Base-by-base conservation (phyloP, 2,888 invertebrate genomes). In the Leptopilina drosophilae region DNA sequence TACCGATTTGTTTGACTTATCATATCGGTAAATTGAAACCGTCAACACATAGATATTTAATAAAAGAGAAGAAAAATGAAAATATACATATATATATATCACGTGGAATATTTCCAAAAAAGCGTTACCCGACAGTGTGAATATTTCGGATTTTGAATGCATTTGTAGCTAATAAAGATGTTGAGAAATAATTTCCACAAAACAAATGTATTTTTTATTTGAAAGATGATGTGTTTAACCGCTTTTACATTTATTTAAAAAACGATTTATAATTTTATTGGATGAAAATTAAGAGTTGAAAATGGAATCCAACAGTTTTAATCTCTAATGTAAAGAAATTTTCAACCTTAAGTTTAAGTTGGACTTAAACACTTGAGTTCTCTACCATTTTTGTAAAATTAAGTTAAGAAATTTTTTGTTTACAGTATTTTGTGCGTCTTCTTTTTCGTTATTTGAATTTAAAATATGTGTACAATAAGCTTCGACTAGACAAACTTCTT, bases 401-500 rank as follows among this genome's bases (percentile, higher is more conserved):
- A 33, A 53, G 33, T 73, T 73, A 9, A 14, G 33, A 33, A 56
- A 56, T 33, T 14, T 14, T 26, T 4, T 73, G 8, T 14, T 56
- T 12, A 73, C 56, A 11, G 46, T 9, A 46, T 69, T 5, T 12
- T 6, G 12, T 6, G 7, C 1, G 14, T 53, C 26, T 53, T n/a
- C 49, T 49, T 56, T 12, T 73, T 73, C n/a, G 5, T 42, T 12
- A 49, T 46, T 4, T 59, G 82, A 76, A 11, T 81, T 85, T 2
- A 86, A 79, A 46, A 88, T 73, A n/a, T 87, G 84, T 1, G 87
- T 81, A 65, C 85, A 86, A 82, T 88, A 89, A n/a, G 83, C 83
- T 84, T 92, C 92, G 8, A 92, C 79, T 5, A 87, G 78, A 40
- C 89, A 89, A 11, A 92, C 84, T 86, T 92, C 91, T 73, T 88